Evolutionary conservation across 1,140 invertebrate genomes (phyloP).

Genomic region (Cotesia glomerata): DNA sequence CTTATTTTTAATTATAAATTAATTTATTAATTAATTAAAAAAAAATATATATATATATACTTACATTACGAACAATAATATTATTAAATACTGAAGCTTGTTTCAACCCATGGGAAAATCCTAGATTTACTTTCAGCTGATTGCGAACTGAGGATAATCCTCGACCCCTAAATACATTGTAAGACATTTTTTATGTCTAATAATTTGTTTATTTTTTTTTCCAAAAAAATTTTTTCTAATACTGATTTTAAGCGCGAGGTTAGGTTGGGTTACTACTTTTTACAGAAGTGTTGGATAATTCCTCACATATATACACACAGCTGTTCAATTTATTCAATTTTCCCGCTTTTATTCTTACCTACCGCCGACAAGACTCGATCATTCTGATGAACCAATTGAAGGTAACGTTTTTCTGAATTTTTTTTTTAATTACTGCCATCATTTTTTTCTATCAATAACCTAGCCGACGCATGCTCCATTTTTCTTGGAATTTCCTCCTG

Average conservation of each 20-base stretch:
- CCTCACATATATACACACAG: too few relatives aligned
- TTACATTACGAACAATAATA: slow-evolving; percentile 11
- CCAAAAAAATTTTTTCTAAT: background rate
- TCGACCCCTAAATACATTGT: slow-evolving; percentile 18
- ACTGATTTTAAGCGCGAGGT: too few relatives aligned
- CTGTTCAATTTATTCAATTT: background rate
- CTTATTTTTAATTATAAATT: too few relatives aligned
- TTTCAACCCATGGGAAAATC: background rate
- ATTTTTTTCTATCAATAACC: background rate
- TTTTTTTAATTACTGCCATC: background rate
- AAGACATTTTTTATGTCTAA: slow-evolving; percentile 12
- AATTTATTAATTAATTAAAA: too few relatives aligned
- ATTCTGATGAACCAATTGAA: background rate
- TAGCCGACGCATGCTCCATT: background rate
- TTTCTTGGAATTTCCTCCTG: background rate
- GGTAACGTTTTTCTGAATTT: background rate
- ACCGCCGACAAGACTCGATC: background rate
- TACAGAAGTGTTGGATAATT: background rate
- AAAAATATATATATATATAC: too few relatives aligned
- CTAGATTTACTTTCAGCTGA: slow-evolving; percentile 3
- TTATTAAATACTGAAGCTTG: slow-evolving; percentile 2
- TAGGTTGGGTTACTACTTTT: background rate
- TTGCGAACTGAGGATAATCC: background rate
- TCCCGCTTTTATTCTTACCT: background rate
- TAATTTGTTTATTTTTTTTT: background rate